A percentile compares a stretch with the other conserved stretches of the same genome.
phyloP scores from a whole-genome alignment of 2,797 vertebrate species.

The Sylvia borin region DNA sequence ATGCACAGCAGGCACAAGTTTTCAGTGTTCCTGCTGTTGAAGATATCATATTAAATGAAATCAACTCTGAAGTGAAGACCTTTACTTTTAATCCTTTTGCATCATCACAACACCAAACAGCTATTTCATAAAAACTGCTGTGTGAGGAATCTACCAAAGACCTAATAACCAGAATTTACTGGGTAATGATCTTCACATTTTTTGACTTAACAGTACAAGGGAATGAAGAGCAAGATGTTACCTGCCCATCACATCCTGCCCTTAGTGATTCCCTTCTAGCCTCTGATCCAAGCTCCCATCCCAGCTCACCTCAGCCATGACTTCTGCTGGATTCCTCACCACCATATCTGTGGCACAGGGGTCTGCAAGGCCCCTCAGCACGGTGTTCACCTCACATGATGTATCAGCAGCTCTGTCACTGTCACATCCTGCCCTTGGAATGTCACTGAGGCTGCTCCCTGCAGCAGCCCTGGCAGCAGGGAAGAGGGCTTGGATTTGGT shows the following conservation, averaged over 20 bases:
- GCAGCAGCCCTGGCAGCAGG: neutral
- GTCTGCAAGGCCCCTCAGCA: neutral
- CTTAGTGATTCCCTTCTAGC: neutral
- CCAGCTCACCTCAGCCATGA: conserved; percentile 30
- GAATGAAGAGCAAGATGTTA: neutral
- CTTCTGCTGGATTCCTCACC: neutral
- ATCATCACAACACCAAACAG: neutral
- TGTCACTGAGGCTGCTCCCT: neutral
- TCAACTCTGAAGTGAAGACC: neutral
- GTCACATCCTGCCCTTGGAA: accelerated
- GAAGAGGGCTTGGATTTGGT: neutral
- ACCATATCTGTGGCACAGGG: neutral
- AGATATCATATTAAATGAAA: neutral
- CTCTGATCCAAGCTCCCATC: neutral
- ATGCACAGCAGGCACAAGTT: neutral
- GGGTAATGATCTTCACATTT: neutral
- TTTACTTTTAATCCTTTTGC: neutral
- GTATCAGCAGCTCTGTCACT: neutral
- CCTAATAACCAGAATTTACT: neutral
- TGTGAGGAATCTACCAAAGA: neutral
- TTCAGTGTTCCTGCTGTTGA: neutral
- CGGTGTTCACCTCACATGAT: neutral
- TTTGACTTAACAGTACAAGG: neutral
- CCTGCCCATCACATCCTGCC: neutral
- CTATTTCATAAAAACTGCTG: neutral